Conservation (phyloP, 2,113 vertebrate genomes). For the Catharus fuscescens region DNA sequence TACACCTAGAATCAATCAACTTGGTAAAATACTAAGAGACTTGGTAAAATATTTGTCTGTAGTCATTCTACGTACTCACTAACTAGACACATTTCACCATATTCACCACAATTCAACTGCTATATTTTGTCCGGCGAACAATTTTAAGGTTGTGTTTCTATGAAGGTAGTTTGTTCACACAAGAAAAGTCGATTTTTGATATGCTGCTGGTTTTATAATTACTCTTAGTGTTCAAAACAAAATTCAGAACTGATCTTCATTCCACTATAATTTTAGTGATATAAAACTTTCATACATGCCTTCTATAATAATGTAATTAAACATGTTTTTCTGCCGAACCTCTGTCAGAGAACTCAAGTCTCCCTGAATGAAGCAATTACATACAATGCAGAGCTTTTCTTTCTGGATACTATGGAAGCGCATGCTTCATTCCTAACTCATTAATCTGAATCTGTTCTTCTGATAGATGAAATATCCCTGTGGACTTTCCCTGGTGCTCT, state of each 20-base stretch:
- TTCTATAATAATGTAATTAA: background rate
- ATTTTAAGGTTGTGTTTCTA: background rate
- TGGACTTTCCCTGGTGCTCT: background rate
- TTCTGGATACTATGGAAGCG: background rate
- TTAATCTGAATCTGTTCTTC: background rate
- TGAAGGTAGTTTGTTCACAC: background rate
- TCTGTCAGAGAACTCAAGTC: background rate
- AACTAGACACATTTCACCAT: background rate
- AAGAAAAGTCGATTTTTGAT: background rate
- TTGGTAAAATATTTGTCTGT: background rate
- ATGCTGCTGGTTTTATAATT: background rate
- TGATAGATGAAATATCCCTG: background rate
- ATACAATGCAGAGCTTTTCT: background rate
- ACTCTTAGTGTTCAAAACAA: background rate
- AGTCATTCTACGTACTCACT: background rate
- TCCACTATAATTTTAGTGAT: background rate
- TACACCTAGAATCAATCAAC: background rate
- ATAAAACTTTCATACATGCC: background rate
- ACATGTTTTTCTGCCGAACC: background rate
- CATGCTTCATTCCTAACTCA: background rate
- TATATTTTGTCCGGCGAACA: background rate
- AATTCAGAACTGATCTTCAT: background rate
- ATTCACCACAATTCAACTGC: background rate
- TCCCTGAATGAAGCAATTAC: background rate
- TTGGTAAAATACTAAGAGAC: background rate